phyloP scores from a whole-genome alignment of 2,797 vertebrate genomes.

The Hemitrygon akajei region DNA sequence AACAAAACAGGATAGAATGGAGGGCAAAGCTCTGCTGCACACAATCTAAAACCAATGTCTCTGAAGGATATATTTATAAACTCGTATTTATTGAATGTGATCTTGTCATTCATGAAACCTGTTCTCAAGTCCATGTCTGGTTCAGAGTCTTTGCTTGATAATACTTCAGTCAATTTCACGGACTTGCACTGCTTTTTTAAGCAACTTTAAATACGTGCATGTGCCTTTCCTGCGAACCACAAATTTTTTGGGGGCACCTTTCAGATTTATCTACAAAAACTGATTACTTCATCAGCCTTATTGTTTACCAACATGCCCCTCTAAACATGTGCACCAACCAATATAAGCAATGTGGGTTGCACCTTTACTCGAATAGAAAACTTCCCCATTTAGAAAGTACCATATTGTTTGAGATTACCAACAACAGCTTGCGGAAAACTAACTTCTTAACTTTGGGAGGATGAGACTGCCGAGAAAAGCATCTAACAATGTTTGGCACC shows the following conservation, averaged over 20 bases:
- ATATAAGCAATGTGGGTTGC: not conserved
- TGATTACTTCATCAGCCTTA: not conserved
- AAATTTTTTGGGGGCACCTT: not conserved
- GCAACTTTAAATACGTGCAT: too few relatives aligned
- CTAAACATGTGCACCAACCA: not conserved
- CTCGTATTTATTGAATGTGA: too few relatives aligned
- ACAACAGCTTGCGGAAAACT: not conserved
- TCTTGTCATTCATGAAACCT: not conserved
- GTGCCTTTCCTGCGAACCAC: too few relatives aligned
- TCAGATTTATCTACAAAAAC: not conserved
- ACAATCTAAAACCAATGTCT: not conserved
- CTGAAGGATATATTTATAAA: not conserved
- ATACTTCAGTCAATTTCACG: too few relatives aligned
- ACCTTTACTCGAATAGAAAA: not conserved
- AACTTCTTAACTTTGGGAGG: not conserved
- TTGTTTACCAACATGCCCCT: not conserved
- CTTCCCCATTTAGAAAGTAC: not conserved
- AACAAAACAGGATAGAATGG: too few relatives aligned
- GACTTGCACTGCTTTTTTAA: too few relatives aligned
- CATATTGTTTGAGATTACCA: not conserved
- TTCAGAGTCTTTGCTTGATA: too few relatives aligned
- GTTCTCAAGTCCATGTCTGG: too few relatives aligned
- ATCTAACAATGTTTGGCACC: not conserved
- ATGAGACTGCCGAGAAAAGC: not conserved
- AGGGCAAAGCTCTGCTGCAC: too few relatives aligned